These are phyloP conservation scores for Galerucella pusilla DNA, from an alignment of 2,888 invertebrate species.

Conservation along the genomic window DNA sequence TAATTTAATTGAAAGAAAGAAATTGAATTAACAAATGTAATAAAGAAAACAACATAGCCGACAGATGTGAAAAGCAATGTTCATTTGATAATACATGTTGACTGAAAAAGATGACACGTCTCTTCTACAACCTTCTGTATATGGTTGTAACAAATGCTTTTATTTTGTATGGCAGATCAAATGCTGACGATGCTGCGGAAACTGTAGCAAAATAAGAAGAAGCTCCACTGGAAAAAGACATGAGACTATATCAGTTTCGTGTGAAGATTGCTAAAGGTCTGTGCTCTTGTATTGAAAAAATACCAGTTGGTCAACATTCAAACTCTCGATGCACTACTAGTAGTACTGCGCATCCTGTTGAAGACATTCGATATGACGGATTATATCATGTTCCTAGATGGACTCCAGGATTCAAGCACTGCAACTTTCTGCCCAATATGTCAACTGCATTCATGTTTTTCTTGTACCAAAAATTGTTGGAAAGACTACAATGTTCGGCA, in stretches of 20 bases:
- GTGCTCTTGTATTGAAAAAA: conserved; percentile 16
- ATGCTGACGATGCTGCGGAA: background rate
- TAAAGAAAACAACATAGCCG: too few species aligned
- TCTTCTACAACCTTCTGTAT: too few species aligned
- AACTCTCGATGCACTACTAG: background rate
- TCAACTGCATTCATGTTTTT: too few species aligned
- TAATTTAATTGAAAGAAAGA: too few species aligned
- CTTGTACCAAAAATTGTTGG: too few species aligned
- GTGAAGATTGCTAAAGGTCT: conserved; percentile 14
- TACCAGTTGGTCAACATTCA: conserved; percentile 7
- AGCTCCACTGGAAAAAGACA: conserved; percentile 1
- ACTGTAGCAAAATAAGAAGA: conserved; percentile 5
- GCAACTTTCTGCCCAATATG: too few species aligned
- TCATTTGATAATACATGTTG: too few species aligned
- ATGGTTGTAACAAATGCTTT: background rate
- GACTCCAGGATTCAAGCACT: background rate
- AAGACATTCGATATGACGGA: background rate
- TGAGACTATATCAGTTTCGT: conserved; percentile 20
- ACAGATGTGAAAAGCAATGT: too few species aligned
- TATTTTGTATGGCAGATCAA: background rate
- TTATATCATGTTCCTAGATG: background rate
- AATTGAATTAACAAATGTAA: too few species aligned
- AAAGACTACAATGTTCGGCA: too few species aligned
- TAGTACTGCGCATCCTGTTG: conserved; percentile 5
- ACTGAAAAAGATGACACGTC: too few species aligned